These are phyloP conservation scores for Heliocidaris erythrogramma DNA, from an alignment of 35 echinoderm and acorn worm species.

Conservation along the genomic window DNA sequence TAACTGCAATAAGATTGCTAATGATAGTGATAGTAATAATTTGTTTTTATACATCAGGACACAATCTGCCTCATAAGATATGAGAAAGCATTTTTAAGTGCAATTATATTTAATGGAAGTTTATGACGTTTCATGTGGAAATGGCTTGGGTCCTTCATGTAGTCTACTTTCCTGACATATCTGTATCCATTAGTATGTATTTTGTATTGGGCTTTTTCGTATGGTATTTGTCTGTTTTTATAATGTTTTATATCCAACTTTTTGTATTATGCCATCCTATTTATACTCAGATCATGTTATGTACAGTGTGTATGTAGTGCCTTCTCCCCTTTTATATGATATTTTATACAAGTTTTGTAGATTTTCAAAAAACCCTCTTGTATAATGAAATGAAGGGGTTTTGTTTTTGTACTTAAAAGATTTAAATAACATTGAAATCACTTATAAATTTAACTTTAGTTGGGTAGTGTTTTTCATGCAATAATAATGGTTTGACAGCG, in stretches of 20 bases:
- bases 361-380: neutral
- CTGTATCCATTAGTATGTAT: neutral
- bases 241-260: neutral
- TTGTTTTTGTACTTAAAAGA: neutral
- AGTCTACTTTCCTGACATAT: neutral
- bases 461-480: too few species aligned
- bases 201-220: neutral
- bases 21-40: neutral
- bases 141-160: neutral
- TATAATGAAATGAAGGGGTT: neutral
- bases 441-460: too few species aligned
- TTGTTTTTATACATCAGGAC: neutral
- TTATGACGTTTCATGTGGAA: neutral
- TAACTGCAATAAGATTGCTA: neutral
- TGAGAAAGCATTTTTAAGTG: neutral
- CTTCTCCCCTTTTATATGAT: neutral
- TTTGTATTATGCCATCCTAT: neutral
- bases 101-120: neutral
- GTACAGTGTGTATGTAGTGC: neutral
- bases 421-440: too few species aligned
- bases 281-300: neutral
- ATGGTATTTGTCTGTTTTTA: neutral
- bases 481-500: too few species aligned
- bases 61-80: neutral
- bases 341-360: neutral